Evolutionary conservation across 2,113 vertebrate genomes (phyloP), one percentile per base, ranked within the genome.

Genomic region (Perca schrenkii): DNA sequence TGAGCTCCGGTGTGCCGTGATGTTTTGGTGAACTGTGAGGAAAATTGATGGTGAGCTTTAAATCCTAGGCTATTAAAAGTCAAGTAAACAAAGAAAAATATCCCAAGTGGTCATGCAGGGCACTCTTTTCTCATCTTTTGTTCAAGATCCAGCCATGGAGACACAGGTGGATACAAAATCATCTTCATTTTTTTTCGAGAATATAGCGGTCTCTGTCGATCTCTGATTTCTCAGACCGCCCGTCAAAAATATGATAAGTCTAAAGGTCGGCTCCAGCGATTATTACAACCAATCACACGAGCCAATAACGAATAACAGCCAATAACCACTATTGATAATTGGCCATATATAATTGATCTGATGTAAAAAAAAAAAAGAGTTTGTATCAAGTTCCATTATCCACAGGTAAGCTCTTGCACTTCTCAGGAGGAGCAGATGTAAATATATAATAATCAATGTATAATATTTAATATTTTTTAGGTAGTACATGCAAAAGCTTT

Each of bases 1-100:
- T 74, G 89, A 87, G 83, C 86, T 90, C 92, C 91, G 90, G 87
- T 92, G 90, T 54, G 47, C 50, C 46, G 43, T 46, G 22, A 68
- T 58, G 50, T 71, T 83, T 79, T 69, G 34, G 50, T 71, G 50
- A 90, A 90, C 78, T 77, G 52, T 82, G 70, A 67, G 74, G 74
- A 71, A 86, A 87, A 85, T 82, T 71, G 80, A 79, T 58, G 57
- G 54, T 57, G 64, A 77, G 71, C 25, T 63, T 7, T 56, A 21
- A 67, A 57, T 73, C 12, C 2, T 14, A 10, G 25, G 15, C 49
- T 54, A 63, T 62, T 65, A 61, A 78, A 72, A 83, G 52, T 64
- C 43, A 79, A 62, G 56, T 74, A 84, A 77, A 71, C 16, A 77
- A 62, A 40, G 31, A 65, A 28, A 79, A 71, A 64, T 62, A 58